Conservation (phyloP, 2,113 vertebrate genomes). For the Agapornis roseicollis region DNA sequence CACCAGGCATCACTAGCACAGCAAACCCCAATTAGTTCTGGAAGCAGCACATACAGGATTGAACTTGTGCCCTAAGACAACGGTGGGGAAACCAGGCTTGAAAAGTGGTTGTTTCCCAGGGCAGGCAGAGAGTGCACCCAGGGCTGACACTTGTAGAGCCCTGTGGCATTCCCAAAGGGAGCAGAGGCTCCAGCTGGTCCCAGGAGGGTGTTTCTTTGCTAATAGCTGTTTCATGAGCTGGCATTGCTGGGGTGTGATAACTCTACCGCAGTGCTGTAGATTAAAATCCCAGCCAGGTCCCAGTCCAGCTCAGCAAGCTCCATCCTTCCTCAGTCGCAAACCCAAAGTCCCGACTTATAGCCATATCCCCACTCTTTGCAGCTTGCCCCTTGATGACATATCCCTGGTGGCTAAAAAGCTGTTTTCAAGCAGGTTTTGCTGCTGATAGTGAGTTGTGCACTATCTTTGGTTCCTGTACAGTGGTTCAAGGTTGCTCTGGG, state of each 20-base stretch:
- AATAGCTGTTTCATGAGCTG: background rate
- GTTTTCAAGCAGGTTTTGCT: background rate
- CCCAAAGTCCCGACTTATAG: background rate
- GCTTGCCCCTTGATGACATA: background rate
- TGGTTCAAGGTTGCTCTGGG: background rate
- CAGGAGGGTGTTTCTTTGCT: background rate
- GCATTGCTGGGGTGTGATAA: background rate
- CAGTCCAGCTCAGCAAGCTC: background rate
- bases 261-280: background rate
- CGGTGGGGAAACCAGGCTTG: background rate
- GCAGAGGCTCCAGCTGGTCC: background rate
- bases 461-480: background rate
- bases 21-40: conserved; percentile 1
- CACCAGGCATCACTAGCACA: background rate
- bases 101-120: background rate
- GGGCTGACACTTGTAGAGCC: background rate
- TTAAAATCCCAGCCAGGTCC: background rate
- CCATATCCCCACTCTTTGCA: background rate
- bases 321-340: background rate
- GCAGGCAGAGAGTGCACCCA: rapidly evolving
- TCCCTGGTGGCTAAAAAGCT: background rate
- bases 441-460: background rate
- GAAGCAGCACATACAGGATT: background rate
- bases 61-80: background rate
- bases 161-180: rapidly evolving